Percentiles rank a stretch among this genome's conserved stretches.
Evolutionary conservation across 2,113 vertebrate species (phyloP).

Genomic region (Leuciscus idus): DNA sequence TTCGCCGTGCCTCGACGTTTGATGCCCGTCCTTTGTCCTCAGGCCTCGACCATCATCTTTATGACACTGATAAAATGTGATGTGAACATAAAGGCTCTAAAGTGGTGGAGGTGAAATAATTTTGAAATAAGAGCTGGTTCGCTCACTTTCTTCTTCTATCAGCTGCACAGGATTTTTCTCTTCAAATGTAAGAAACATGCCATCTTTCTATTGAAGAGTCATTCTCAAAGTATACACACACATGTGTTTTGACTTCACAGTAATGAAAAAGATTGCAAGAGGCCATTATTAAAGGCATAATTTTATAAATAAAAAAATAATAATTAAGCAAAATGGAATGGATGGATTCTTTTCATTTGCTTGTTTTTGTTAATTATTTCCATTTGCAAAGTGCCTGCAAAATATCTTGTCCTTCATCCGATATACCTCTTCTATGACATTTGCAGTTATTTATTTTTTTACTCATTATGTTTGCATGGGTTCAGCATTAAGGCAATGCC

Average conservation of each 20-base stretch:
- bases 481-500: background rate
- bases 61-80: conserved; percentile 51
- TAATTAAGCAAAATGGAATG: background rate
- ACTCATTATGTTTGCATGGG: background rate
- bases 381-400: background rate
- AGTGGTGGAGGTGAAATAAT: conserved; percentile 30
- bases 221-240: background rate
- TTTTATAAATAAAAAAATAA: background rate
- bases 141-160: background rate
- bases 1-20: background rate
- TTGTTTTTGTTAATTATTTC: background rate
- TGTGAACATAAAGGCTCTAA: conserved; percentile 41
- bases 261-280: background rate
- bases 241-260: background rate
- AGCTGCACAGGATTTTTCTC: conserved; percentile 28
- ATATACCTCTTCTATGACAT: background rate
- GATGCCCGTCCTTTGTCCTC: conserved; percentile 32
- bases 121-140: conserved; percentile 32
- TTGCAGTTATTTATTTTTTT: background rate
- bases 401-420: background rate
- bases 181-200: conserved; percentile 35
- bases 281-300: background rate
- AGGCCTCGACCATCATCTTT: conserved; percentile 51
- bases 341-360: background rate
- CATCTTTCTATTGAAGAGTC: conserved; percentile 12